Conservation (phyloP, 53 echinoderm and acorn worm species). For the Mesocentrotus franciscanus region DNA sequence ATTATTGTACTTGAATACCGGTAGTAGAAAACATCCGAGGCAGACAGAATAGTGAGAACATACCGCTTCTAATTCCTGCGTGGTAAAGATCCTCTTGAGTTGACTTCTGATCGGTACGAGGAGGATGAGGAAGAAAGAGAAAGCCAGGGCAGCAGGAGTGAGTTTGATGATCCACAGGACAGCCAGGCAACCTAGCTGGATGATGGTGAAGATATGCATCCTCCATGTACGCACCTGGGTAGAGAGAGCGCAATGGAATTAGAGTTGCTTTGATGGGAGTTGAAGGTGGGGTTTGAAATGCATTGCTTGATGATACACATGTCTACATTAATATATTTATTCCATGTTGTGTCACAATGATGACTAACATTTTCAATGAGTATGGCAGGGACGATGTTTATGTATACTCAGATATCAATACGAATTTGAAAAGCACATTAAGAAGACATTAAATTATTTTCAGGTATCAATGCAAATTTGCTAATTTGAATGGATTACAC, state of each 20-base stretch:
- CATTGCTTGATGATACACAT: not conserved
- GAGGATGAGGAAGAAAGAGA: conserved; percentile 91
- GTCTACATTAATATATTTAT: not conserved
- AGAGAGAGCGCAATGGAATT: not conserved
- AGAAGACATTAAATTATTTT: no score
- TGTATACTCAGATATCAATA: no score
- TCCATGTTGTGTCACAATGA: not conserved
- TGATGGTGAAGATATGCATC: conserved; percentile 89
- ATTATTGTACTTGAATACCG: not conserved
- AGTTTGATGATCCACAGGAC: conserved; percentile 89
- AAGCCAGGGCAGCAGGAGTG: conserved; percentile 79
- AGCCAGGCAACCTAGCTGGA: conserved; percentile 81
- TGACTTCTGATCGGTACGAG: conserved; percentile 78
- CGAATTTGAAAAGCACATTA: no score
- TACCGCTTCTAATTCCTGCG: conserved; percentile 89
- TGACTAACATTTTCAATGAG: not conserved
- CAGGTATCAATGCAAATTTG: no score
- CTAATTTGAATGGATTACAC: no score
- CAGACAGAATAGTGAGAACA: conserved; percentile 46
- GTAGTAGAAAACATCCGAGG: not conserved
- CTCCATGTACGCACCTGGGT: conserved; percentile 78
- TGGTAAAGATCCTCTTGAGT: conserved; percentile 75
- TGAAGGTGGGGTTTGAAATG: not conserved
- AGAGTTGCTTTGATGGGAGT: not conserved
- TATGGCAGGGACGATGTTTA: no score